Conservation (phyloP, 64 coral and sea anemone species). For the Acropora tenuis region DNA sequence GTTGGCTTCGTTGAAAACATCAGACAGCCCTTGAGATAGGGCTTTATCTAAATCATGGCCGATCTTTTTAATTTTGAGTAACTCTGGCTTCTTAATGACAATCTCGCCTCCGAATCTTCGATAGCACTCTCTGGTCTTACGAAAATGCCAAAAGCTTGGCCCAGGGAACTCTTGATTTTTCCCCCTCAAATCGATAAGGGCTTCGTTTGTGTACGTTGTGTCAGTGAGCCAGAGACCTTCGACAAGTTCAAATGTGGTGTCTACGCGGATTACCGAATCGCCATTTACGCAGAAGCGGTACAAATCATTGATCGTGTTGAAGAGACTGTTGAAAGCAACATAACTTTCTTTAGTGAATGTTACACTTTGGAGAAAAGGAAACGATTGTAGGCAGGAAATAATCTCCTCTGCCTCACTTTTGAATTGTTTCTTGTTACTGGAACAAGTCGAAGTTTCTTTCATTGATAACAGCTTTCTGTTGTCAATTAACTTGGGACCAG, state of each 20-base stretch:
- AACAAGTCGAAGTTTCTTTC: too few species aligned
- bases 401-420: too few species aligned
- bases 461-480: too few species aligned
- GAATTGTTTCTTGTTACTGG: too few species aligned
- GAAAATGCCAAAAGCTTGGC: constrained; percentile 27
- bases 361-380: too few species aligned
- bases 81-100: background rate
- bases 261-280: constrained; percentile 37
- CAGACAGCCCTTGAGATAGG: background rate
- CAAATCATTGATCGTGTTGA: too few species aligned
- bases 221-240: constrained; percentile 14
- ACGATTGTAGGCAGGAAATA: too few species aligned
- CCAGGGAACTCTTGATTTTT: background rate
- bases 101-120: background rate
- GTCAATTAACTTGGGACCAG: too few species aligned
- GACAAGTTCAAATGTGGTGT: constrained; percentile 58
- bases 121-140: constrained; percentile 7
- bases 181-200: background rate
- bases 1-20: constrained; percentile 21
- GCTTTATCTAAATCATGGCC: constrained; percentile 24
- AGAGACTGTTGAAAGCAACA: background rate
- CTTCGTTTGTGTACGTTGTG: background rate
- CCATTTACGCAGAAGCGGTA: too few species aligned
- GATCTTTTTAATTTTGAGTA: background rate
- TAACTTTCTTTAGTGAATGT: too few species aligned